phyloP scores from a whole-genome alignment of 2,113 vertebrate genomes.

The Baryphthengus martii region DNA sequence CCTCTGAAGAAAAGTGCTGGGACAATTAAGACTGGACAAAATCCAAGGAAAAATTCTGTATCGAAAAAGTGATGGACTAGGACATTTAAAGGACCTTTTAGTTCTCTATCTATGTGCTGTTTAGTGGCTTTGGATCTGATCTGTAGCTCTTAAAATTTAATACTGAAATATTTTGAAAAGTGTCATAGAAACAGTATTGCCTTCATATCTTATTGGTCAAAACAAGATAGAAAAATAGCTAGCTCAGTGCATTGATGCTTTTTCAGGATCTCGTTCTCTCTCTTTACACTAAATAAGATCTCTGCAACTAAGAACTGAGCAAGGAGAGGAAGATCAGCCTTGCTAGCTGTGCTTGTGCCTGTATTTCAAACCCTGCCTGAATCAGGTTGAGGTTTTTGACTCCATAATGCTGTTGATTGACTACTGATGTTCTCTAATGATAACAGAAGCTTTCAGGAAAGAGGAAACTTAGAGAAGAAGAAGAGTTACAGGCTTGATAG shows the following conservation, averaged over 20 bases:
- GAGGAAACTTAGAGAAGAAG: neutral
- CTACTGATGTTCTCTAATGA: neutral
- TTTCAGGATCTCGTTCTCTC: neutral
- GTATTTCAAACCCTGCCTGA: neutral
- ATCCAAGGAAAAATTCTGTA: constrained; percentile 10
- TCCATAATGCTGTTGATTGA: neutral
- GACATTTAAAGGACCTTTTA: neutral
- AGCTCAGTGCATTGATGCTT: neutral
- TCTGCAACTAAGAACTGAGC: neutral
- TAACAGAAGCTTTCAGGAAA: neutral
- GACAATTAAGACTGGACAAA: constrained; percentile 17
- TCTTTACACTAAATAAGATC: neutral
- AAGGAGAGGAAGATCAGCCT: neutral
- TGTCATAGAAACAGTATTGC: neutral
- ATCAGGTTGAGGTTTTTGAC: neutral
- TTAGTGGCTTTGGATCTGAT: neutral
- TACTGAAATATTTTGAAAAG: constrained; percentile 13
- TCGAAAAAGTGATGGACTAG: neutral
- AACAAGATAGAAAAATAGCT: neutral
- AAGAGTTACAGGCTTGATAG: neutral
- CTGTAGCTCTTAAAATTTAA: constrained; percentile 19
- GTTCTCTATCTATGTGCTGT: neutral
- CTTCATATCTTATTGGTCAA: neutral
- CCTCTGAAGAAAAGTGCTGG: neutral
- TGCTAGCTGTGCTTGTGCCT: neutral